Evolutionary conservation across 2,888 invertebrate species (phyloP), one percentile per base, ranked within the genome.

Genomic region (Beris chalybata): DNA sequence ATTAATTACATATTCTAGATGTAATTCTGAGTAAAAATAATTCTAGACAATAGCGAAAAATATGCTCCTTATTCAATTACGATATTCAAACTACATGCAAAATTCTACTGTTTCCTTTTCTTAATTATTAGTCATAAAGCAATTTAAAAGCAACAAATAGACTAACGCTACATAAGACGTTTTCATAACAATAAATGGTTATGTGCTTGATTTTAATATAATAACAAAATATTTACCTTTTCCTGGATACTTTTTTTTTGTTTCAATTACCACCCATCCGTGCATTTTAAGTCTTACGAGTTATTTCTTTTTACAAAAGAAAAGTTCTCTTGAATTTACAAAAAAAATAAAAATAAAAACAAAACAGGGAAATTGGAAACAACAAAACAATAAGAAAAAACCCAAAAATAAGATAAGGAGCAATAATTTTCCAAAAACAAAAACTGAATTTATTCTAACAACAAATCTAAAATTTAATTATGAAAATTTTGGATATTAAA

Each of bases 401-500:
- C 1, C 48, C 48, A 48, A 15, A 15, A n/a, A 4, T 15, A 11
- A 12, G 5, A 48, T 15, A 48, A 48, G 48, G 15, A 48, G 48
- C n/a, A 48, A 48, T 15, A 15, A 48, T 15, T 48, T n/a, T 12
- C 13, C 5, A 48, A 48, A 29, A 6, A 54, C n/a, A 57, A 45
- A 48, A 52, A 47, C 59, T 47, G 47, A 54, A 43, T 67, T 43
- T 38, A 66, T 64, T 52, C 63, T 56, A 67, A 70, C 66, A 56
- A 67, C 65, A 69, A 65, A 52, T 69, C 48, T 61, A 43, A 65
- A 66, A 67, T 70, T 66, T 57, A 66, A 43, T 70, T 58, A 53
- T 43, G 13, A 15, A 57, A 54, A 29, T n/a, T 38, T 59, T 38
- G 22, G 12, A 48, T 15, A 9, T 48, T 48, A 12, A 48, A 45